Evolutionary conservation across 2,797 vertebrate genomes (phyloP), one percentile per base, ranked within the genome.

Genomic region (Poecilia wingei): DNA sequence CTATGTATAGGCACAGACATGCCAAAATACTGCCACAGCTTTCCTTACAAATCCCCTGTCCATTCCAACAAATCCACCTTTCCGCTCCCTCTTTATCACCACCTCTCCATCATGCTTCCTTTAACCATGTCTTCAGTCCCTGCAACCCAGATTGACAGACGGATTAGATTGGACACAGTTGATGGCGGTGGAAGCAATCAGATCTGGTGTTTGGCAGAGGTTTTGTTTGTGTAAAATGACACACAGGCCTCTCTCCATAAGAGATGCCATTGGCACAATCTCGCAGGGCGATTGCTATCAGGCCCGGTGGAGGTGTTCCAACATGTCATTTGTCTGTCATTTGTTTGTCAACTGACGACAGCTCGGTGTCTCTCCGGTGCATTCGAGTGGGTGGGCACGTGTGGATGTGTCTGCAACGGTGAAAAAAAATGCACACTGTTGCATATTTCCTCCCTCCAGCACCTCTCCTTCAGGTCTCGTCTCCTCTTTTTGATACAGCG

Each of bases 321-420:
- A 92, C 94, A 91, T 95, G 96, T 96, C 95, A 96, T 95, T 96
- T 95, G 93, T 95, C 94, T 95, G 95, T 96, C 96, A 96, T 96
- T 95, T 96, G 94, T 96, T 95, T 96, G 94, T 95, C 95, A 95
- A 92, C 93, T 84, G 92, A 94, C 91, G 90, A 94, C 93, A 93
- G 91, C 91, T 92, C 92, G 82, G 85, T 91, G 92, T 91, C 90
- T 92, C 92, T 92, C 93, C 84, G 49, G 91, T 90, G 90, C 88
- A 89, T 93, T 91, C 86, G 83, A 84, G 86, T 77, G 61, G 46
- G 84, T 86, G 68, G 68, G 41, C 41, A 70, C 64, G 89, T 51
- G 49, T 51, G 49, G 20, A 3, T 18, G 78, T 77, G 57, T 83
- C 77, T 77, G 69, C 73, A 55, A 74, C 80, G 78, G 80, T 87